Evolutionary conservation across 1,140 invertebrate genomes (phyloP).

Genomic region (Hyles vespertilio): DNA sequence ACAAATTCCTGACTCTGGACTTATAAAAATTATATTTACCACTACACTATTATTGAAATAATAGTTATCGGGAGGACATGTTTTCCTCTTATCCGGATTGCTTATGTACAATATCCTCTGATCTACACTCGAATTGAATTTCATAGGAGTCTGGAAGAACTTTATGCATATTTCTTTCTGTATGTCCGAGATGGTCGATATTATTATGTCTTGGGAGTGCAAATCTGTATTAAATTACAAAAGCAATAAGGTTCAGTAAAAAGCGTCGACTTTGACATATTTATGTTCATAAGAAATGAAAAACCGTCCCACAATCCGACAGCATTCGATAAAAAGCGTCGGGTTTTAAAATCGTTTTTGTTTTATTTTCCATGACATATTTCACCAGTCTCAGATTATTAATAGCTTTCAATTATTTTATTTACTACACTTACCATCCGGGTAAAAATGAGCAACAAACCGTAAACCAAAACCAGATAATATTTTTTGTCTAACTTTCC

Average conservation of each 20-base stretch:
- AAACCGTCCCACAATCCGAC: background rate
- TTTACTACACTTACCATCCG: no score
- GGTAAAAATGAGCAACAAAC: no score
- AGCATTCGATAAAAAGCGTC: background rate
- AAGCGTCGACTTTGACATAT: no score
- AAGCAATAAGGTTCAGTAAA: background rate
- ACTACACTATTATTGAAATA: slow-evolving; percentile 37
- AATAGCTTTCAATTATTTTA: no score
- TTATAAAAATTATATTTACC: slow-evolving; percentile 31
- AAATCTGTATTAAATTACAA: slow-evolving; percentile 23
- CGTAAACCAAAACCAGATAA: no score
- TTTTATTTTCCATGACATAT: background rate
- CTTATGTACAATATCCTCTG: slow-evolving; percentile 46
- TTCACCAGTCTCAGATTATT: background rate
- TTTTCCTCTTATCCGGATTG: slow-evolving; percentile 46
- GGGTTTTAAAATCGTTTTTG: background rate
- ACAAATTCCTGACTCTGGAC: no score
- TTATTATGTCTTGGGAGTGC: slow-evolving; percentile 53
- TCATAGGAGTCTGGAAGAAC: slow-evolving; percentile 40
- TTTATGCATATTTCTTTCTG: slow-evolving; percentile 53
- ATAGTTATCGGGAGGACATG: slow-evolving; percentile 33
- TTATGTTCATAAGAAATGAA: no score
- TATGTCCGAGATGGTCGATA: slow-evolving; percentile 29
- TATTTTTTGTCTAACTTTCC: no score
- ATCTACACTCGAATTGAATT: slow-evolving; percentile 16